Conservation (phyloP, 2,797 vertebrate genomes). For the Cetoscarus ocellatus region DNA sequence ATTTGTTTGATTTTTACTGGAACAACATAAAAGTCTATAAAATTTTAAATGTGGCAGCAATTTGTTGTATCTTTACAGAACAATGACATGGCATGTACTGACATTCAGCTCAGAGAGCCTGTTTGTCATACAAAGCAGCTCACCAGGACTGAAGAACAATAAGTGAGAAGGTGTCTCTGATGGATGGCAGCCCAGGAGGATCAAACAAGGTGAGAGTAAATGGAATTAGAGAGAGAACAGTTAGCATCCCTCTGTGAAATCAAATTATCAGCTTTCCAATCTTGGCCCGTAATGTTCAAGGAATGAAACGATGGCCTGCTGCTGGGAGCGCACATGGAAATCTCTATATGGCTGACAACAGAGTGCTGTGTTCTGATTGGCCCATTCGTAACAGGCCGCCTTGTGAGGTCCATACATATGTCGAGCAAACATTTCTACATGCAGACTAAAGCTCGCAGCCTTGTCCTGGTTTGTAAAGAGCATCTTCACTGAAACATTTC, state of each 20-base stretch:
- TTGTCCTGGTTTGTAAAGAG: slow-evolving; percentile 1
- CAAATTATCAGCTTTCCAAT: slow-evolving; percentile 75
- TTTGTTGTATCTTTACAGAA: too few species aligned
- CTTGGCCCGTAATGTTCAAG: slow-evolving; percentile 54
- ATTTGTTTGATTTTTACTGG: too few species aligned
- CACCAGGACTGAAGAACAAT: slow-evolving; percentile 33
- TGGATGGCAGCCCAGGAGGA: slow-evolving; percentile 36
- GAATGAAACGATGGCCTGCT: slow-evolving; percentile 23
- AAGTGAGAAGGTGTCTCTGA: slow-evolving; percentile 36
- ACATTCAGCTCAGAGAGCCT: neutral
- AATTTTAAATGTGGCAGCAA: too few species aligned
- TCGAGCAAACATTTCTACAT: slow-evolving; percentile 24
- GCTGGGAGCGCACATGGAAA: slow-evolving; percentile 15
- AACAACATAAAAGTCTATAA: too few species aligned
- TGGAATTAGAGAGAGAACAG: slow-evolving; percentile 71
- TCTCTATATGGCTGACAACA: slow-evolving; percentile 5
- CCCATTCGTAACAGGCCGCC: slow-evolving; percentile 9
- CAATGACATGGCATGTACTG: too few species aligned
- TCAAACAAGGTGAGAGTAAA: slow-evolving; percentile 60
- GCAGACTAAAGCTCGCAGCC: slow-evolving; percentile 24
- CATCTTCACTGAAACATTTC: slow-evolving; percentile 32
- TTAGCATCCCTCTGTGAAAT: slow-evolving; percentile 75
- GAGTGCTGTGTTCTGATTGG: neutral
- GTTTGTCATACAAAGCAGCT: slow-evolving; percentile 21
- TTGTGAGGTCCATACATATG: slow-evolving; percentile 14